Evolutionary conservation across 2,888 invertebrate genomes (phyloP).

Genomic region (Athetis lepigone): DNA sequence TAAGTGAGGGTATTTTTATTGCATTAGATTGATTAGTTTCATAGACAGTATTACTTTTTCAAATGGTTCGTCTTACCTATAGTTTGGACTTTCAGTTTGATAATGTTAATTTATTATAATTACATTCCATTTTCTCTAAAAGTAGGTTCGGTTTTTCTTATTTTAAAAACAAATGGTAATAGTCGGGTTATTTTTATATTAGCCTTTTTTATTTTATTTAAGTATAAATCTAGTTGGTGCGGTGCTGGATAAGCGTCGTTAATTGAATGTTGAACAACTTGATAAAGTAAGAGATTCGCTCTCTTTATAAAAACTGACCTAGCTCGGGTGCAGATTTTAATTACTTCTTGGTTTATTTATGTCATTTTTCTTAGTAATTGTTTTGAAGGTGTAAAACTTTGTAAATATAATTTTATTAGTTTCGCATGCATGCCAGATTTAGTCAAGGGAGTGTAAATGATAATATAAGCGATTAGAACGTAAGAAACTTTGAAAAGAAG

Average conservation of each 20-base stretch:
- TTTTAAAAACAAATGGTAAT: slow-evolving; percentile 12
- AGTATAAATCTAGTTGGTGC: background rate
- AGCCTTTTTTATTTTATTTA: background rate
- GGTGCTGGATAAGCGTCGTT: background rate
- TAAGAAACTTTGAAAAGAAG: slow-evolving; percentile 50
- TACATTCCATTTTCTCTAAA: slow-evolving; percentile 45
- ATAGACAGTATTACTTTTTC: slow-evolving; percentile 63
- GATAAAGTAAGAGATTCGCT: slow-evolving; percentile 8
- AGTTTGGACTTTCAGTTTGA: slow-evolving; percentile 28
- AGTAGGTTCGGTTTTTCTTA: slow-evolving; percentile 10
- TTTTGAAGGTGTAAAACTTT: slow-evolving; percentile 28
- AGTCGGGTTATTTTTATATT: background rate
- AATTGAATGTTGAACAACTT: slow-evolving; percentile 19
- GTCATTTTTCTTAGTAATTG: slow-evolving; percentile 25
- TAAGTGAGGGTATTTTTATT: slow-evolving; percentile 73
- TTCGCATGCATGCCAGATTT: slow-evolving; percentile 49
- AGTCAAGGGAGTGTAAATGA: slow-evolving; percentile 60
- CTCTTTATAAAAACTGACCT: background rate
- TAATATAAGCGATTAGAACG: slow-evolving; percentile 55
- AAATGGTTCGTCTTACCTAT: slow-evolving; percentile 19
- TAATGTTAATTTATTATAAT: slow-evolving; percentile 17
- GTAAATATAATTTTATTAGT: slow-evolving; percentile 63
- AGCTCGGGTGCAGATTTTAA: slow-evolving; percentile 6
- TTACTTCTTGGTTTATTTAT: slow-evolving; percentile 24
- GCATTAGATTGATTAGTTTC: slow-evolving; percentile 62